These are phyloP conservation scores for Candoia aspera DNA, from an alignment of 2,113 vertebrate species.

Conservation along the genomic window DNA sequence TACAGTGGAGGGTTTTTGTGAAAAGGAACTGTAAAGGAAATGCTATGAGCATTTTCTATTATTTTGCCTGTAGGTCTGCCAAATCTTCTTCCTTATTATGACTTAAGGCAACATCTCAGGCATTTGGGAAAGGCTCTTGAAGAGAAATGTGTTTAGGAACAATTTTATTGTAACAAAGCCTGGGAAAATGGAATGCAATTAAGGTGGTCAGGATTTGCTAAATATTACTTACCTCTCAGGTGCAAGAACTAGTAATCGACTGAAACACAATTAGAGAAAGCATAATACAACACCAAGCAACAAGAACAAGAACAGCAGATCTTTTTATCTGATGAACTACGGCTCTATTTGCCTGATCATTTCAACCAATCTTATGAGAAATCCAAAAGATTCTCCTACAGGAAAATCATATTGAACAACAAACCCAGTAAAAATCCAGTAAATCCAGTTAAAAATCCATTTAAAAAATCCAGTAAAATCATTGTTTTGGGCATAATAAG, in stretches of 20 bases:
- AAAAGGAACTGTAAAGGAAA: not conserved
- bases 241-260: not conserved
- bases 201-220: not conserved
- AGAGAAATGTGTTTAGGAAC: not conserved
- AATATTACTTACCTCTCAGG: not conserved
- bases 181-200: not conserved
- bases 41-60: not conserved
- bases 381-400: not conserved
- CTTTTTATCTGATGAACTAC: not conserved
- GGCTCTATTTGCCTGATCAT: not conserved
- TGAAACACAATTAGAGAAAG: not conserved
- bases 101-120: not conserved
- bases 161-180: not conserved
- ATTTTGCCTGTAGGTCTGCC: not conserved
- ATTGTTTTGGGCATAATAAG: not conserved
- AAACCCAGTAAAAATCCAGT: not conserved
- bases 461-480: not conserved
- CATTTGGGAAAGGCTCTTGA: slow-evolving; percentile 2
- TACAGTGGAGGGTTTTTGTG: not conserved
- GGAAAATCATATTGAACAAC: not conserved
- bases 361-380: not conserved
- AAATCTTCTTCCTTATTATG: not conserved
- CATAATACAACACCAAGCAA: not conserved
- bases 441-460: no score
- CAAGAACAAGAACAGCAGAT: not conserved